phyloP scores from a whole-genome alignment of 2,797 vertebrate species.

The Hybognathus amarus region DNA sequence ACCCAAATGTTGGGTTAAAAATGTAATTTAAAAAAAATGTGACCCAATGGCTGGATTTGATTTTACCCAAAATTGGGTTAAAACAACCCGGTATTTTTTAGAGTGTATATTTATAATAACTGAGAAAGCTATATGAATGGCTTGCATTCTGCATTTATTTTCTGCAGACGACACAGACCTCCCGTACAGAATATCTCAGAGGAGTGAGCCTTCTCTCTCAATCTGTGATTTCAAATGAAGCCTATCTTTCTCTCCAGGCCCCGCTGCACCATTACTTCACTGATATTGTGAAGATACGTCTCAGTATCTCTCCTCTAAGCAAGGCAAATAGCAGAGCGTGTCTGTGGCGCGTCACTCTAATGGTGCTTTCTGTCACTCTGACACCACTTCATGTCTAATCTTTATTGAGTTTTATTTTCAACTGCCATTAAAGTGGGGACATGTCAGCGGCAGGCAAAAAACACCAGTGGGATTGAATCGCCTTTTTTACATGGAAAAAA shows the following conservation, averaged over 20 bases:
- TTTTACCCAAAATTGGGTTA: too few relatives aligned
- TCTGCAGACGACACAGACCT: neutral
- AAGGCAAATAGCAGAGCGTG: constrained; percentile 53
- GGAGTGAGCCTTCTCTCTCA: constrained; percentile 11
- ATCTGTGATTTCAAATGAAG: constrained; percentile 57
- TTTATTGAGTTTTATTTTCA: constrained; percentile 62
- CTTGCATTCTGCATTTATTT: constrained; percentile 6
- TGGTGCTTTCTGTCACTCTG: constrained; percentile 63
- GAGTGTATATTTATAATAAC: neutral
- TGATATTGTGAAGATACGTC: constrained; percentile 56
- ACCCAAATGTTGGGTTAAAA: too few relatives aligned
- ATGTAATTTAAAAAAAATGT: too few relatives aligned
- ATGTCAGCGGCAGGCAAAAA: constrained; percentile 37
- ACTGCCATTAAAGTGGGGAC: constrained; percentile 56
- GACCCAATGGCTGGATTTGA: too few relatives aligned
- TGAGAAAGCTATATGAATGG: neutral
- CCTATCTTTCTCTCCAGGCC: constrained; percentile 45
- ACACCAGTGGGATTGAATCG: constrained; percentile 21
- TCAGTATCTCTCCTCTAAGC: constrained; percentile 56
- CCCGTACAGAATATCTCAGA: constrained; percentile 2
- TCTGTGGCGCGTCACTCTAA: constrained; percentile 47
- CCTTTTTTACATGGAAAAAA: constrained; percentile 20
- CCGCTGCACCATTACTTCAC: constrained; percentile 27
- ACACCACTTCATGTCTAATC: constrained; percentile 55
- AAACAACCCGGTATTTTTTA: too few relatives aligned